Percentiles rank a stretch among this genome's conserved stretches.
These are phyloP conservation scores for Cydia splendana DNA, from an alignment of 1,140 invertebrate genomes.

Conservation along the genomic window DNA sequence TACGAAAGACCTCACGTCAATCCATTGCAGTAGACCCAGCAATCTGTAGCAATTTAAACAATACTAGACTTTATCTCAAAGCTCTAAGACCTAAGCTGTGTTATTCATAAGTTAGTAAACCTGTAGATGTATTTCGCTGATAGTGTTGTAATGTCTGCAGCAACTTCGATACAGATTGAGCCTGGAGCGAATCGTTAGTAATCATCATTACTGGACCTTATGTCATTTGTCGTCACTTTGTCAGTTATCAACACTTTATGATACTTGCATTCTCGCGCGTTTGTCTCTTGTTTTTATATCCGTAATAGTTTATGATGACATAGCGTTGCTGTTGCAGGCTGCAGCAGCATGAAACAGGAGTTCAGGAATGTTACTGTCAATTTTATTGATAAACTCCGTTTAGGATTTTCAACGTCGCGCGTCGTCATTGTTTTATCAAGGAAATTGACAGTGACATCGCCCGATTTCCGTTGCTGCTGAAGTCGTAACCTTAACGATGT, in stretches of 20 bases:
- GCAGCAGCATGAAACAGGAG: too few relatives aligned
- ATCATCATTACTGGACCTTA: constrained; percentile 21
- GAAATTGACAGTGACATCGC: too few relatives aligned
- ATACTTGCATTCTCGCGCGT: background rate
- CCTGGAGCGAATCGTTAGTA: constrained; percentile 25
- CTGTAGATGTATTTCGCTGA: constrained; percentile 25
- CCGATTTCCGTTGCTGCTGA: too few relatives aligned
- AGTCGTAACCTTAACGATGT: too few relatives aligned
- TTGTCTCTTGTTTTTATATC: background rate
- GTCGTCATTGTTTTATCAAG: too few relatives aligned
- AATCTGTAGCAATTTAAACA: constrained; percentile 6
- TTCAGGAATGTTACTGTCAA: too few relatives aligned
- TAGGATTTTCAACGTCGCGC: too few relatives aligned
- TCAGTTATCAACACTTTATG: background rate
- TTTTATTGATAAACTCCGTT: too few relatives aligned
- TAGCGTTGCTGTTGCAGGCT: too few relatives aligned
- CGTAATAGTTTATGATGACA: background rate
- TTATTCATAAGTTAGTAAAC: background rate
- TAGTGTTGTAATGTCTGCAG: constrained; percentile 37
- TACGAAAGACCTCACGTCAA: constrained; percentile 56
- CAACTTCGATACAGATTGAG: constrained; percentile 16
- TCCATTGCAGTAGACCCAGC: background rate
- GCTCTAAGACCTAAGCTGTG: background rate
- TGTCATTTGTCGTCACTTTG: constrained; percentile 2
- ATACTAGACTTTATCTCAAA: background rate